Base-by-base conservation (phyloP, 2,888 invertebrate genomes). In the Lithophane socia region DNA sequence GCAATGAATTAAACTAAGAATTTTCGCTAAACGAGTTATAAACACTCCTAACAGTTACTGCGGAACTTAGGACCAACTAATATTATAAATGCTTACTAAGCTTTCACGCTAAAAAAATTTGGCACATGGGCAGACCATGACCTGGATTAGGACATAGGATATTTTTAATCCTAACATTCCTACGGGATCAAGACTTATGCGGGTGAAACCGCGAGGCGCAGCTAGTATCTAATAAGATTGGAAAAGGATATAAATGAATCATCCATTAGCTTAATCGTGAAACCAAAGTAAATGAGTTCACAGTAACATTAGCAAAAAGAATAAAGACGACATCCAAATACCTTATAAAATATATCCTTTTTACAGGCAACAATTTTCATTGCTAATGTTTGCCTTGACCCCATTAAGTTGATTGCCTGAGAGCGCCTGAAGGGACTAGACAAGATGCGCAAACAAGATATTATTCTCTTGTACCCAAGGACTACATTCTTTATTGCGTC, bases 401-500 rank as follows among this genome's bases (percentile, higher is more conserved):
- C 83, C 78, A 86, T 89, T 88, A 86, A 73, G 80, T 77, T 78
- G 74, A 84, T 87, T 86, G 86, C 87, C 86, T 82, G 44, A 73
- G 68, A 65, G 72, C 54, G 81, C 68, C 76, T 75, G 68, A 82
- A 89, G 83, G 87, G 83, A 86, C 83, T 82, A 86, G 86, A 77
- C 80, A 56, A 56, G 56, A 56, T n/a, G 86, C 49, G 82, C 87
- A 89, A 89, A 91, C 88, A 90, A 89, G 84, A 87, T 82, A 77
- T 82, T 82, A 75, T 82, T 82, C 76, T 85, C 75, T 70, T 71
- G 86, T 78, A 75, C 86, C 86, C 89, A 92, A 91, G 92, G 91
- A 82, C 84, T 77, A 72, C 63, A 56, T 80, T 78, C 71, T 83
- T 86, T 83, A 83, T 86, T 83, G 71, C 77, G 80, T 80, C 47